Base-by-base conservation (phyloP, 2,113 vertebrate species). In the Lepus europaeus region DNA sequence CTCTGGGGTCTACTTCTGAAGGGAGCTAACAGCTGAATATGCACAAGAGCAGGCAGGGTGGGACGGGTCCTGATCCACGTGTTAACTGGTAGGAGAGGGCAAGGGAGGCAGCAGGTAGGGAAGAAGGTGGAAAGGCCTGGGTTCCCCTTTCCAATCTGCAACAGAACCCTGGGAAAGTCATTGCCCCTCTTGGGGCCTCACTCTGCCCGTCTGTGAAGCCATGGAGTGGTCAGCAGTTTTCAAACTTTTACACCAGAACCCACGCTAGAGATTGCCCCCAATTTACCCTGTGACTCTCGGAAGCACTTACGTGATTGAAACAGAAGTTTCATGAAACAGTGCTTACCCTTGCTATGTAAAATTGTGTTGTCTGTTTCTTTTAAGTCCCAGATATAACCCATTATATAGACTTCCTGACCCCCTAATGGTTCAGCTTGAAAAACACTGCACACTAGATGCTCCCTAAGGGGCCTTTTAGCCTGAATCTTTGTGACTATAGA, bases 401-500 rank as follows among this genome's bases (percentile, higher is more conserved):
- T 91, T 88, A 49, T 87, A 68, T 36, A 92, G 80, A 82, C 49
- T 97, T 94, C 31, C 85, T 93, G 96, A 95, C 25, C 31, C 22
- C 23, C 20, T 94, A 89, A 79, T 86, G 66, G 29, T 84, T 95
- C 27, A 70, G 31, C 95, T 80, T 70, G 39, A 92, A 93, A 95
- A 96, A 68, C 31, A 3, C 0, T 68, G 45, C 51, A 56, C 51
- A 56, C 36, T 53, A 81, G 80, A 68, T 88, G 19, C 23, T 74
- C n/a, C 94, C 88, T 61, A 14, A 56, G 85, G 74, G n/a, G 12
- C 56, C 66, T 89, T 92, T 88, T 59, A 77, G 63, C 51, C 5
- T 90, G 82, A 61, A 85, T 61, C 86, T 88, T 79, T 85, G 81
- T 93, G 70, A 94, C 94, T 88, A 94, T 95, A 82, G 78, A 76